A percentile compares a stretch with the other conserved stretches of the same genome.
These are phyloP conservation scores for Rhopalosiphum maidis DNA, from an alignment of 1,140 invertebrate genomes.

Conservation along the genomic window DNA sequence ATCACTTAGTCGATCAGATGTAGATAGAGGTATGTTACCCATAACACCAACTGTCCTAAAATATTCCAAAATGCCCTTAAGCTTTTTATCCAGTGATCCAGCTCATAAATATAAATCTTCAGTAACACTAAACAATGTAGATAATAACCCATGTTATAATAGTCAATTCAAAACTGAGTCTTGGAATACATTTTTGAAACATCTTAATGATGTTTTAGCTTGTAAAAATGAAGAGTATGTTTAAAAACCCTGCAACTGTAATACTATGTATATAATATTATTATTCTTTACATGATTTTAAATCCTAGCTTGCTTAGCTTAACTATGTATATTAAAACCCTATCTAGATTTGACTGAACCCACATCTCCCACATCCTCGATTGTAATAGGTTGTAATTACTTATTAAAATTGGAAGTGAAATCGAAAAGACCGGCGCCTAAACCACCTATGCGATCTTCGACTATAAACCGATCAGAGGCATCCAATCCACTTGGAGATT, in stretches of 20 bases:
- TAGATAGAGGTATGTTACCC: constrained; percentile 55
- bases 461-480: not conserved
- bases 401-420: constrained; percentile 3
- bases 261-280: constrained; percentile 21
- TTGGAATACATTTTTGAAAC: constrained; percentile 47
- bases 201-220: constrained; percentile 40
- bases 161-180: constrained; percentile 30
- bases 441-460: constrained; percentile 42
- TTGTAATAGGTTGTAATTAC: constrained; percentile 48
- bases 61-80: constrained; percentile 53
- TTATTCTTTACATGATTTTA: not conserved
- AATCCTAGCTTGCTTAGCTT: constrained; percentile 31
- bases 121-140: not conserved
- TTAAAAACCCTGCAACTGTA: not conserved
- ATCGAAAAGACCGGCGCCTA: constrained; percentile 43
- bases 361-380: constrained; percentile 40
- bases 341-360: constrained; percentile 52
- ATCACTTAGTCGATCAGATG: constrained; percentile 54
- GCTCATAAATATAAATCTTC: not conserved
- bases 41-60: constrained; percentile 21
- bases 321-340: constrained; percentile 41
- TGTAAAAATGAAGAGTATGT: constrained; percentile 51
- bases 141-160: not conserved
- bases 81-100: constrained; percentile 16
- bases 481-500: not conserved